A percentile compares a stretch with the other conserved stretches of the same genome.
These are phyloP conservation scores for Alosa alosa DNA, from an alignment of 2,113 vertebrate genomes.

Conservation along the genomic window DNA sequence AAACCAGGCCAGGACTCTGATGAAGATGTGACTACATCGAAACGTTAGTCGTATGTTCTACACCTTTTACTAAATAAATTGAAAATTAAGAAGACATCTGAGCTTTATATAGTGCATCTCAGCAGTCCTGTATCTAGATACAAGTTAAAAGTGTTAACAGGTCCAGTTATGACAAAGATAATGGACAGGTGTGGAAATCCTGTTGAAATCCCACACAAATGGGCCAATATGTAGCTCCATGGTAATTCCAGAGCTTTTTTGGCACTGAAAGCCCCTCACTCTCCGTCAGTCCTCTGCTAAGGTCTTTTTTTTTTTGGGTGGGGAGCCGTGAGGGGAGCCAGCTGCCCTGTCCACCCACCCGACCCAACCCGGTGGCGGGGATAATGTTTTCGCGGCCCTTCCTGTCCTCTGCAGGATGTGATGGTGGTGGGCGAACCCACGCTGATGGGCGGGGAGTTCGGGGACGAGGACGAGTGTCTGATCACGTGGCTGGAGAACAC, in stretches of 20 bases:
- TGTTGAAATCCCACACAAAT: neutral
- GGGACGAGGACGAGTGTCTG: constrained; percentile 97
- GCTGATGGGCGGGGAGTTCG: constrained; percentile 99
- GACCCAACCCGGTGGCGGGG: constrained; percentile 83
- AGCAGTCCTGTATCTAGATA: neutral
- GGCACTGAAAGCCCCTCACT: neutral
- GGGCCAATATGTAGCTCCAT: neutral
- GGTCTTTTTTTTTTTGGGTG: too few species aligned
- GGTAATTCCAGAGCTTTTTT: neutral
- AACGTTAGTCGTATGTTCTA: too few species aligned
- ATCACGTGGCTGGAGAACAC: constrained; percentile 99
- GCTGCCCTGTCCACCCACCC: constrained; percentile 48
- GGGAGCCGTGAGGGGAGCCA: too few species aligned
- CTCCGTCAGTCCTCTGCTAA: neutral
- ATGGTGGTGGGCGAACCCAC: constrained; percentile 99
- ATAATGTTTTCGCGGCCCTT: constrained; percentile 99
- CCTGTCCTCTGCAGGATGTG: constrained; percentile 98
- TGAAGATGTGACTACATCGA: too few species aligned
- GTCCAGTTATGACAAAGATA: neutral
- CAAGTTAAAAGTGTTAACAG: neutral
- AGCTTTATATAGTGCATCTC: too few species aligned
- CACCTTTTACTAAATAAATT: too few species aligned
- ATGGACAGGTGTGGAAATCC: neutral
- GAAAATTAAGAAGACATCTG: too few species aligned
- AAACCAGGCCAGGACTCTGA: too few species aligned